Conservation (phyloP, 2,888 invertebrate species). For the Agrenia bidenticulata region DNA sequence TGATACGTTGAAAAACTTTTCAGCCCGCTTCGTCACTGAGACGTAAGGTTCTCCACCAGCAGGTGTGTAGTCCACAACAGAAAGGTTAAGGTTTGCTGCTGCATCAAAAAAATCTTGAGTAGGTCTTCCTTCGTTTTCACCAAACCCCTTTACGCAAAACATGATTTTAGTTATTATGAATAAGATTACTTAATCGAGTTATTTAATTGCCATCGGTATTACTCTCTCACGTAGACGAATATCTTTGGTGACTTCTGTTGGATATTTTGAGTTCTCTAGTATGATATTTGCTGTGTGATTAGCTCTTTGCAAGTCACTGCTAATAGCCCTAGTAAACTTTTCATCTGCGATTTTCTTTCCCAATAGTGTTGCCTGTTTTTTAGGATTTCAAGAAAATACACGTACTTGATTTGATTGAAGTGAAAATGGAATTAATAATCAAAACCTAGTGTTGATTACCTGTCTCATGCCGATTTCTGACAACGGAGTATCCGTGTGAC, state of each 20-base stretch:
- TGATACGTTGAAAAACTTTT: constrained; percentile 36
- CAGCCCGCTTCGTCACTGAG: constrained; percentile 27
- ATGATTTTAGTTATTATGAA: background rate
- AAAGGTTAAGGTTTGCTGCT: constrained; percentile 34
- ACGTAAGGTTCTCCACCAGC: constrained; percentile 37
- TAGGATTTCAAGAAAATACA: background rate
- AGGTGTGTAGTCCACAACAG: constrained; percentile 36
- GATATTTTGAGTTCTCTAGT: constrained; percentile 25
- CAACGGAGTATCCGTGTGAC: constrained; percentile 43
- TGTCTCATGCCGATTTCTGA: constrained; percentile 43
- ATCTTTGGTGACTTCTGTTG: constrained; percentile 27
- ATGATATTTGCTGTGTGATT: constrained; percentile 40
- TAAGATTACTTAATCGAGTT: background rate
- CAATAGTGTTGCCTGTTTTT: constrained; percentile 36
- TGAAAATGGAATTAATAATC: too few relatives aligned
- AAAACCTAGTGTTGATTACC: constrained; percentile 29
- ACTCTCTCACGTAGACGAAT: constrained; percentile 45
- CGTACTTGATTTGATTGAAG: background rate
- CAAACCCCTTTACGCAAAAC: too few relatives aligned
- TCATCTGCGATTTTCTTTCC: constrained; percentile 26
- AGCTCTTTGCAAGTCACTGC: constrained; percentile 45
- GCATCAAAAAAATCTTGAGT: constrained; percentile 32
- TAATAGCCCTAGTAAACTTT: constrained; percentile 33
- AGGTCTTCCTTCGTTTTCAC: constrained; percentile 44
- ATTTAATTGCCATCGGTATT: constrained; percentile 1